Percentiles rank a stretch among this genome's conserved stretches.
phyloP scores from a whole-genome alignment of 2,113 vertebrate species.

The Eidolon helvum region DNA sequence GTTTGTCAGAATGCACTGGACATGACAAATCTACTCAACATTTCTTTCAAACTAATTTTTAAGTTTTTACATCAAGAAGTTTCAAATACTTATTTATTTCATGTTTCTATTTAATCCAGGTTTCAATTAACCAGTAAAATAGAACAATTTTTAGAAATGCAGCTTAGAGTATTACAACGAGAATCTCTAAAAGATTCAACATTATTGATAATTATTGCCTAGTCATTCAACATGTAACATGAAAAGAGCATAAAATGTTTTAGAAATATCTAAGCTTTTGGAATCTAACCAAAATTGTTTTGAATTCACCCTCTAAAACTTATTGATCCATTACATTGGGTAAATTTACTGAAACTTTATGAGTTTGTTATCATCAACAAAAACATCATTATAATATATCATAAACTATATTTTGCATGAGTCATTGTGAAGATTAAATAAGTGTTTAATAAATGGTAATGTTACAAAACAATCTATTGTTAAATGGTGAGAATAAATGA shows the following conservation, averaged over 20 bases:
- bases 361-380: not conserved
- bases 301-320: not conserved
- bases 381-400: not conserved
- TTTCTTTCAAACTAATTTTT: not conserved
- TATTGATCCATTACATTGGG: not conserved
- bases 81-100: not conserved
- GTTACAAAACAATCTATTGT: not conserved
- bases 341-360: not conserved
- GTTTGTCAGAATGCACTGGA: not conserved
- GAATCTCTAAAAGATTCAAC: not conserved
- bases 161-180: not conserved
- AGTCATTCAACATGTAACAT: not conserved
- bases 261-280: not conserved
- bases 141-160: not conserved
- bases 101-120: not conserved
- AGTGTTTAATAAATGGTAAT: not conserved
- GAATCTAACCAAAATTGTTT: not conserved
- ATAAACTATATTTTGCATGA: not conserved
- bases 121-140: not conserved
- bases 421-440: not conserved
- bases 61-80: not conserved
- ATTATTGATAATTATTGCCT: not conserved
- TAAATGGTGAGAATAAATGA: not conserved
- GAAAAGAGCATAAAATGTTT: not conserved
- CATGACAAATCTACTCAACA: not conserved